Evolutionary conservation across 2,113 vertebrate species (phyloP).

Genomic region (Crotalus viridis): DNA sequence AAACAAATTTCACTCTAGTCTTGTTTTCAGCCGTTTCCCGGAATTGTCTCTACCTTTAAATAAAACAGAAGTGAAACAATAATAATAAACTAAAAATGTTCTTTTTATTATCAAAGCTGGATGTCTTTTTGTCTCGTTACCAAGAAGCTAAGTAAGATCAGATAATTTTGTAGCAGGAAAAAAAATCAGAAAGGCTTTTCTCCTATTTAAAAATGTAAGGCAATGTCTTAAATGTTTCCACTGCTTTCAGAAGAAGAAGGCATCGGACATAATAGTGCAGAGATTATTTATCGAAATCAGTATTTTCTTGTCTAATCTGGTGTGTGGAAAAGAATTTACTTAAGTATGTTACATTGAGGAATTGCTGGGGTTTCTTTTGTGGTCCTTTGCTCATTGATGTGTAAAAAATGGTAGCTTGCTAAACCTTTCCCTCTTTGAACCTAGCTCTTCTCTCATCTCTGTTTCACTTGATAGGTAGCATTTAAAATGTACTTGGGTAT

Average conservation of each 20-base stretch:
- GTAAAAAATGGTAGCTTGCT: not conserved
- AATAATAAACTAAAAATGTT: not conserved
- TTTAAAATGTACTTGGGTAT: constrained; percentile 98
- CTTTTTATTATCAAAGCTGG: not conserved
- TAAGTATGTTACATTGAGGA: not conserved
- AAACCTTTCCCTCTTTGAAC: not conserved
- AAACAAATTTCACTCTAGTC: not conserved
- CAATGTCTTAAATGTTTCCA: not conserved
- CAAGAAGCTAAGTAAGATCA: not conserved
- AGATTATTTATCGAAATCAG: not conserved
- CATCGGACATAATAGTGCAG: rapidly evolving
- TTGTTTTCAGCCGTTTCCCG: not conserved
- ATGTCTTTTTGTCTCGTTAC: not conserved
- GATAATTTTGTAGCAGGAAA: not conserved
- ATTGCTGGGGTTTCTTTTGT: not conserved
- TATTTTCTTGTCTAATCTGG: not conserved
- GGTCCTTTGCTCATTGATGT: not conserved
- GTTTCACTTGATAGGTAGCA: constrained; percentile 78
- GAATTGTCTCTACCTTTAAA: not conserved
- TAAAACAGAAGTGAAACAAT: not conserved
- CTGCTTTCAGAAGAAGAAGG: not conserved
- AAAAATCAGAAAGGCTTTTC: not conserved
- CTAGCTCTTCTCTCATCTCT: not conserved
- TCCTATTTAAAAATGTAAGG: not conserved
- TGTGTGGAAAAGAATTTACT: not conserved